Conservation (phyloP, 2,888 invertebrate species). For the Polydrusus pterygomalis region DNA sequence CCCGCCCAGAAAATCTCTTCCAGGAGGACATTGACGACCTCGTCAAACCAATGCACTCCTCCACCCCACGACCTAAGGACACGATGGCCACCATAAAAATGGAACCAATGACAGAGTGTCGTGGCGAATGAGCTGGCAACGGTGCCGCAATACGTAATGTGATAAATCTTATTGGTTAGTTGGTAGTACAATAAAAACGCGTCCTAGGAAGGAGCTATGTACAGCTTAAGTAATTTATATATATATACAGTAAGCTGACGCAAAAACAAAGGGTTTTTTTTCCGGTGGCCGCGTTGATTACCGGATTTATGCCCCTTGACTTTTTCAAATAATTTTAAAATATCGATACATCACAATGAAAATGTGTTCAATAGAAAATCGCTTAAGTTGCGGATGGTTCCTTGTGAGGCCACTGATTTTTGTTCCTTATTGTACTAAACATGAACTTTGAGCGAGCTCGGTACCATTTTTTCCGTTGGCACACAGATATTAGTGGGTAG, state of each 20-base stretch:
- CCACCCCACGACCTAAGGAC: constrained; percentile 70
- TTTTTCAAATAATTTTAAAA: not conserved
- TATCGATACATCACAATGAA: not conserved
- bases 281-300: not conserved
- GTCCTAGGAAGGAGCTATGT: not conserved
- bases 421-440: constrained; percentile 52
- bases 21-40: constrained; percentile 79
- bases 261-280: not conserved
- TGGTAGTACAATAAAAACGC: constrained; percentile 56
- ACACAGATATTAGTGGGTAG: constrained; percentile 36
- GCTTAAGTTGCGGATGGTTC: constrained; percentile 6
- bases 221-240: not conserved
- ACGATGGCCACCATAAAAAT: constrained; percentile 79
- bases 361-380: constrained; percentile 10
- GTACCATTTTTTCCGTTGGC: constrained; percentile 32
- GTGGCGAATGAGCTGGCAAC: constrained; percentile 69
- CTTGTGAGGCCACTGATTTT: constrained; percentile 5
- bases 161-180: constrained; percentile 71
- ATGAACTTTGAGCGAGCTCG: constrained; percentile 34
- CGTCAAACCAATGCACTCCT: constrained; percentile 77
- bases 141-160: constrained; percentile 66
- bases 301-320: not conserved
- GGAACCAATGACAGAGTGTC: constrained; percentile 81
- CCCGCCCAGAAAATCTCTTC: constrained; percentile 77
- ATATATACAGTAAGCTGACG: not conserved